Base-by-base conservation (phyloP, 92 coral and sea anemone species). In the Chrysogorgia sp. region DNA sequence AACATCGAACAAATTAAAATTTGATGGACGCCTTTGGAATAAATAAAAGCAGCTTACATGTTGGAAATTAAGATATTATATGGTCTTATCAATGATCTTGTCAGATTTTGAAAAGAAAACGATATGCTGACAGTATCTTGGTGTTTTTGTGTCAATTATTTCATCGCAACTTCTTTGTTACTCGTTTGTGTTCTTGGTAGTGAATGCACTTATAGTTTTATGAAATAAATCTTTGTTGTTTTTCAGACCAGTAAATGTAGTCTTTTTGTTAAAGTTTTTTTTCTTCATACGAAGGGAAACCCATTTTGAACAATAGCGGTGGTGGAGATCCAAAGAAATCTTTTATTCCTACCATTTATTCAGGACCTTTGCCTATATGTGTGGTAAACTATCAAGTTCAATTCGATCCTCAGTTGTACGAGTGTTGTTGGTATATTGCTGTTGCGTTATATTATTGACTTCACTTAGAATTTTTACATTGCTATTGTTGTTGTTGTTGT, bases 301-400 rank as follows among this genome's bases (percentile, higher is more conserved):
- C 74, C 0, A 55, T 67, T 21, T 67, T 32, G 22, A 40, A 17
- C n/a, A 67, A 26, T n/a, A 19, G 5, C 43, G 43, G 43, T 12
- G 6, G 12, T 37, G 6, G 43, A 37, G 12, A 17, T 49, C 24
- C 26, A 21, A 0, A 28, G 62, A 47, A 31, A 25, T 71, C 77
- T 15, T 2, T 25, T 2, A 71, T 71, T 32, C 77, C 77, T 0
- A 23, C 77, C 5, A 28, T 71, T 20, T 14, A 43, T 30, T 71
- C 77, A 10, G 77, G 77, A 0, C 77, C 77, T 21, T 6, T 24
- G 0, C 77, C 77, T 28, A 40, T 28, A 31, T 71, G 77, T 7
- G 43, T 22, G 63, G 77, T 71, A 48, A 47, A 41, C 32, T 8
- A 10, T 26, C 1, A 34, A 6, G n/a, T n/a, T n/a, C n/a, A n/a